Base-by-base conservation (phyloP, 2,888 invertebrate genomes). In the Azorinus chamasolen region DNA sequence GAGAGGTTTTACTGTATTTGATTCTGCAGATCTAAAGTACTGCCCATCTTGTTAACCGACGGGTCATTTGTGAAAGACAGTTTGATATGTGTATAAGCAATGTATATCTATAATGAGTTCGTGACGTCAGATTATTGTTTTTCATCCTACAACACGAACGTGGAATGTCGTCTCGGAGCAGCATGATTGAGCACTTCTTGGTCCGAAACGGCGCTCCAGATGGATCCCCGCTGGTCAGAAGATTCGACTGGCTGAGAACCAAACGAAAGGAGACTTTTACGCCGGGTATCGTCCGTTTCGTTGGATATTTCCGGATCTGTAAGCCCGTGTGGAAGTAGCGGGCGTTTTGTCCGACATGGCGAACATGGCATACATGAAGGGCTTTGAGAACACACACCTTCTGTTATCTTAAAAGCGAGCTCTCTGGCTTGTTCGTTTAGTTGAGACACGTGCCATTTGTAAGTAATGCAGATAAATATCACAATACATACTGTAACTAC, bases 381-480 rank as follows among this genome's bases (percentile, higher is more conserved):
- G 25, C 65, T 46, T 5, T 75, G 63, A 14, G 68, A 54, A 45
- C 71, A 24, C 14, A 81, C 58, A n/a, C 76, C 77, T 53, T 83
- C 85, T 1, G 86, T 87, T 41, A 87, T 54, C 32, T 86, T 82
- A 12, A 86, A 82, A n/a, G 88, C 89, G 12, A 90, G 70, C 53
- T 89, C 76, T 65, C 85, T 78, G 8, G 89, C 89, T 25, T 89
- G 82, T 2, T 83, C 84, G 77, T 90, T 89, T 53, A 90, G 72
- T 61, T 89, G 89, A 12, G 72, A 66, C 2, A 89, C 83, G 59
- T 90, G 90, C 83, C 87, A 87, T 54, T 85, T 79, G 64, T 90
- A 90, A 4, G 89, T 85, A 18, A 89, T 64, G 64, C 88, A 88
- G 32, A 90, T 87, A 53, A 90, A 89, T 39, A 90, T 83, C 37